Base-by-base conservation (phyloP, 2,888 invertebrate species). In the Drosophila vallismaia region DNA sequence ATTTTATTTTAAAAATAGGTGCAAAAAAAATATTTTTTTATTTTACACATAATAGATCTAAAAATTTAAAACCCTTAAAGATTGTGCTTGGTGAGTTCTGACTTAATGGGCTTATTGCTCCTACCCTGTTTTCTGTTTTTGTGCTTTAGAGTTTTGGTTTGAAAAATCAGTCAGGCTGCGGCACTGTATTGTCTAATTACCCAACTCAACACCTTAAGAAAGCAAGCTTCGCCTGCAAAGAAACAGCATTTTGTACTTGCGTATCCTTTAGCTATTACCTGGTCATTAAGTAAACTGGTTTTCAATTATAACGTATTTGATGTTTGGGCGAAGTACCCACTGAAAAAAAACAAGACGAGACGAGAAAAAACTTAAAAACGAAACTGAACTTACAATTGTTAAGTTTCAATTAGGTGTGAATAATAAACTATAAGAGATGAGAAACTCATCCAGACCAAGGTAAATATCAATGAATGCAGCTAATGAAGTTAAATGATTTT, bases 401-500 rank as follows among this genome's bases (percentile, higher is more conserved):
- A 51, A 62, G 55, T 70, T 83, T 66, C 79, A 88, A 76, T 86
- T 86, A 86, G 88, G 88, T 88, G 89, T 88, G 81, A 87, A 86
- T 49, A 74, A 71, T 29, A 48, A 29, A 45, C 19, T 24, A 29
- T 31, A 55, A 14, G 29, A 12, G 24, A 19, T 40, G 12, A 3
- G 36, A 10, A n/a, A 36, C 48, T 10, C 14, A 8, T 33, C n/a
- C 7, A 12, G 38, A n/a, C 10, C 36, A n/a, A 50, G 29, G n/a
- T n/a, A 36, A 52, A 48, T 60, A 38, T 48, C 55, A 72, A 62
- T 71, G 56, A 86, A 86, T 81, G 85, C 74, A 76, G 75, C 87
- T 85, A 81, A 88, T 86, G 81, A 88, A 73, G 73, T 62, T 78
- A 74, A 81, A 88, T 68, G 75, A 74, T 78, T 75, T 71, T 26